These are phyloP conservation scores for Zaprionus lachaisei DNA, from an alignment of 1,140 invertebrate genomes.

Conservation along the genomic window DNA sequence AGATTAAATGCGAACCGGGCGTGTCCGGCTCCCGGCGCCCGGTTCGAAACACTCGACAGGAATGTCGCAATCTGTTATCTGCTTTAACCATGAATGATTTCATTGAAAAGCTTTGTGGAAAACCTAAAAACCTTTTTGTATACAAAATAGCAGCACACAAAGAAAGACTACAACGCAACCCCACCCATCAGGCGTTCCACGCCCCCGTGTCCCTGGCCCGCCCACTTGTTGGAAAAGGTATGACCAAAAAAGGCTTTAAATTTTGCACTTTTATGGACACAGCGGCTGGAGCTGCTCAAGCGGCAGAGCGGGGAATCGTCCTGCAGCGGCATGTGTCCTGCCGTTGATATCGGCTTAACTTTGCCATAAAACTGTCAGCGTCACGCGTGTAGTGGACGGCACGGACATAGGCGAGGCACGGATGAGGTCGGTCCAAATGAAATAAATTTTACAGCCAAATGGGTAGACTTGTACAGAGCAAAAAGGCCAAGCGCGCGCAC, in stretches of 20 bases:
- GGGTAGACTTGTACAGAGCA: conserved; percentile 64
- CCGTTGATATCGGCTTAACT: conserved; percentile 82
- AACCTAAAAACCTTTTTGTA: conserved; percentile 76
- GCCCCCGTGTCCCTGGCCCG: not conserved
- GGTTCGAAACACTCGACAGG: conserved; percentile 22
- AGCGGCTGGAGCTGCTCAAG: not conserved
- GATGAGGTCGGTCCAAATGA: conserved; percentile 62
- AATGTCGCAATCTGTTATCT: conserved; percentile 65
- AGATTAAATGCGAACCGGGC: not conserved
- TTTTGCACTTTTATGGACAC: conserved; percentile 72
- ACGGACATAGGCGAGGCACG: conserved; percentile 10
- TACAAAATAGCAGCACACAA: conserved; percentile 40
- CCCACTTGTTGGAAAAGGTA: conserved; percentile 76
- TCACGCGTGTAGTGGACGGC: conserved; percentile 69
- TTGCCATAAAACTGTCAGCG: conserved; percentile 82
- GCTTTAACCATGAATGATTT: conserved; percentile 75
- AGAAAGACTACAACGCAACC: conserved; percentile 9
- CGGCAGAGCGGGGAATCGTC: conserved; percentile 24
- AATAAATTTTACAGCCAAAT: conserved; percentile 83
- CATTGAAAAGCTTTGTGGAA: conserved; percentile 70
- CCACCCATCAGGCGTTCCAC: not conserved
- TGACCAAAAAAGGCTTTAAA: conserved; percentile 71
- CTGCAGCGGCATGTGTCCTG: conserved; percentile 69
- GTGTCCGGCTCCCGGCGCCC: not conserved
- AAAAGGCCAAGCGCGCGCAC: conserved; percentile 55